Evolutionary conservation across 1,140 invertebrate genomes (phyloP), one percentile per base, ranked within the genome.

Genomic region (Platyscapa corneri): DNA sequence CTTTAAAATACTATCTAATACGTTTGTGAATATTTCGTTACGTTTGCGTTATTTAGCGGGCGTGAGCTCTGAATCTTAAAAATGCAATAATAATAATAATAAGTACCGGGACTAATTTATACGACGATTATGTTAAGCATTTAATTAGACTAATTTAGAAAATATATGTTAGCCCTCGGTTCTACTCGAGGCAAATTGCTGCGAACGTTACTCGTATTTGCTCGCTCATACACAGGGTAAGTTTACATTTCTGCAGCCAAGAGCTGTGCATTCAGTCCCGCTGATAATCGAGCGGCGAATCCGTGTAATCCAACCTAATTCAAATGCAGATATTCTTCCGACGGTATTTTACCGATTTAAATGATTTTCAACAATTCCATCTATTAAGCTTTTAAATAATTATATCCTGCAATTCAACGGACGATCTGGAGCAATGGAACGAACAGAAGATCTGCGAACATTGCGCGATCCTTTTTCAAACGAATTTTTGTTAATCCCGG

Each of bases 71-170:
- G n/a, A n/a, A n/a, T n/a, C n/a, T n/a, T n/a, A n/a, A n/a, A n/a
- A n/a, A n/a, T n/a, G n/a, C n/a, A n/a, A n/a, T n/a, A n/a, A 46
- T 46, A 46, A 46, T 46, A n/a, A 46, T 56, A 27, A 32, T 56
- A 27, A 8, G 10, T 18, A 23, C 32, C 23, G 5, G 46, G 37
- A 82, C 53, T 70, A 0, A 81, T 67, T 34, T 3, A 82, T 32
- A 60, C 23, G 1, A 8, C 23, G 0, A 42, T 75, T 42, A 23
- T n/a, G 64, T 60, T 65, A 76, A 64, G 42, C 82, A 70, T 86
- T 82, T 82, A 85, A 83, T 86, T 83, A 86, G 76, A 70, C 65
- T 83, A 49, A 67, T 77, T 77, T 56, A 3, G 34, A 32, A 64
- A 76, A 75, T 37, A 75, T 56, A 70, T 81, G 6, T 10, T 60